These are phyloP conservation scores for Melanotaenia nigrans DNA, from an alignment of 2,797 vertebrate species.

Conservation along the genomic window DNA sequence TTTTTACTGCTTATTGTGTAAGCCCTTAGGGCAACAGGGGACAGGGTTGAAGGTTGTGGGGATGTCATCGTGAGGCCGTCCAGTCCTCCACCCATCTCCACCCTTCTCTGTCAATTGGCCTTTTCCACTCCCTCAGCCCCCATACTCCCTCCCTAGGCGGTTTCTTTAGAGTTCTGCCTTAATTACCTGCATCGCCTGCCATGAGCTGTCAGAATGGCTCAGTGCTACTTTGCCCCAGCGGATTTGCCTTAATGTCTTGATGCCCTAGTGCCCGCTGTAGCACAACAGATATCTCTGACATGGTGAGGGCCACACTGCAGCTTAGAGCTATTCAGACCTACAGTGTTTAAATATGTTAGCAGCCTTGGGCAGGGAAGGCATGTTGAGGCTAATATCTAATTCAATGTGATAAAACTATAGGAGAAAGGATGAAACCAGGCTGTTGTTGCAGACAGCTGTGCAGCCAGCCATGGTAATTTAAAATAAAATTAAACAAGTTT, in stretches of 20 bases:
- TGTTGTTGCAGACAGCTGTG: constrained; percentile 19
- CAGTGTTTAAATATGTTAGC: constrained; percentile 52
- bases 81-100: constrained; percentile 55
- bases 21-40: constrained; percentile 65
- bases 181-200: constrained; percentile 80
- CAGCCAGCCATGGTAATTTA: constrained; percentile 28
- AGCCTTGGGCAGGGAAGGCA: constrained; percentile 24
- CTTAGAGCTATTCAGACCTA: constrained; percentile 50
- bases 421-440: constrained; percentile 15
- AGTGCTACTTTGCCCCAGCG: constrained; percentile 64
- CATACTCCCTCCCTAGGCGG: constrained; percentile 51
- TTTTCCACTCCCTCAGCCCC: constrained; percentile 40
- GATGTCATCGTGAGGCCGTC: constrained; percentile 64
- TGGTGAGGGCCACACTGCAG: constrained; percentile 49
- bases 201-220: constrained; percentile 76
- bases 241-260: constrained; percentile 62
- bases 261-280: constrained; percentile 52
- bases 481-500: constrained; percentile 26
- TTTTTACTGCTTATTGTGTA: constrained; percentile 68
- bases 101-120: constrained; percentile 40
- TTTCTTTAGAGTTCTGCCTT: constrained; percentile 71
- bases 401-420: constrained; percentile 46
- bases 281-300: constrained; percentile 57
- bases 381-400: constrained; percentile 46
- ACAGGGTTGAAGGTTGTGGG: constrained; percentile 37